Base-by-base conservation (phyloP, 2,888 invertebrate species). In the Crematogaster levior region DNA sequence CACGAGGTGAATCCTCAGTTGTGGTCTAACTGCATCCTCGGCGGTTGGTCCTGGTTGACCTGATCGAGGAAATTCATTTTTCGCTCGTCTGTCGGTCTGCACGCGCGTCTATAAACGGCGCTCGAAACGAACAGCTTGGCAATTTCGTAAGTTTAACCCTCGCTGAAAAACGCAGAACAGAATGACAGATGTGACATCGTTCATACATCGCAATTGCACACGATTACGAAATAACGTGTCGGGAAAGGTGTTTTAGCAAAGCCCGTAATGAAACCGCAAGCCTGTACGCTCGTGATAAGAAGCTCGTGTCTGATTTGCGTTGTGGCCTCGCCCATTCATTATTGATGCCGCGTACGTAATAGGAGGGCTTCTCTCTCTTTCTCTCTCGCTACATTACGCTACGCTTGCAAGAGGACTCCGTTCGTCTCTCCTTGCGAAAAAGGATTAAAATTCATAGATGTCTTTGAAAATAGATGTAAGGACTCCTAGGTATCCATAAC, bases 361-460 rank as follows among this genome's bases (percentile, higher is more conserved):
- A 53, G 63, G 24, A 12, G 34, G 18, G 4, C 21, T 21, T 65
- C 40, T 75, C 30, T 53, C 51, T 60, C 53, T 21, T 21, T 53
- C 37, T 74, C 27, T 53, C 37, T 56, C 48, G 21, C 34, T 68
- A 61, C 18, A 73, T 58, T 53, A 56, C 63, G 40, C 56, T 56
- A 68, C 77, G 34, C n/a, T 21, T 65, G 51, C 65, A 65, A 83
- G 68, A 51, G 81, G 34, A 40, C 60, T 85, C 58, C 40, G 63
- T 18, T 65, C 24, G 12, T 24, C 61, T 40, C 61, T 63, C 43
- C 79, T 46, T 30, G 74, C 46, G 15, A 30, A 43, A 53, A 48
- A 21, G 37, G 53, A 88, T 88, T 87, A 86, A 88, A 88, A 88
- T 84, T 86, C 87, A 85, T 82, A 70, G 37, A 27, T 65, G 83